Conservation (phyloP, 2,113 vertebrate genomes). For the Rousettus leschenaultii region DNA sequence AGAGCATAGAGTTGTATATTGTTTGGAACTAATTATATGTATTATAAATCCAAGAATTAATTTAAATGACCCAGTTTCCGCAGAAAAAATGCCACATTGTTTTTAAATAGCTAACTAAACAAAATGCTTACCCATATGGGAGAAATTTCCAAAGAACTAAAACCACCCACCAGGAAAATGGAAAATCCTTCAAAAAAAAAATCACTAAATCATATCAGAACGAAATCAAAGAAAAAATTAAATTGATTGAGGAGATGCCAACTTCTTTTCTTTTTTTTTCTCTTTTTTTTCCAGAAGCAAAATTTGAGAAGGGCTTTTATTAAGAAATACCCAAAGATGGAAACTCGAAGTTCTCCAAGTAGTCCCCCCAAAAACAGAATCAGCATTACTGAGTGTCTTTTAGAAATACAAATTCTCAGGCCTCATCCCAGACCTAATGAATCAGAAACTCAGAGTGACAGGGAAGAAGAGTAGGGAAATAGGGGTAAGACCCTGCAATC, state of each 20-base stretch:
- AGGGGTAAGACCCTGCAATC: background rate
- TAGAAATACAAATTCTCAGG: background rate
- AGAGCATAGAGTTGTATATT: slow-evolving; percentile 64
- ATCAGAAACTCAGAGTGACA: background rate
- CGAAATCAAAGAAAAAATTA: slow-evolving; percentile 14
- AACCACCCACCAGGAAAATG: slow-evolving; percentile 46
- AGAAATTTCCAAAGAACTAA: slow-evolving; percentile 38
- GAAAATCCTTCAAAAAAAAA: background rate
- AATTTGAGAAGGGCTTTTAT: background rate
- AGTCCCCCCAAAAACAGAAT: no score
- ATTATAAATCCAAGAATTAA: slow-evolving; percentile 74
- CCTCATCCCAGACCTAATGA: background rate
- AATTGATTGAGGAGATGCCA: background rate
- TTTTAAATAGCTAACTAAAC: slow-evolving; percentile 64
- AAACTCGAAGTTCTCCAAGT: background rate
- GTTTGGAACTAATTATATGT: slow-evolving; percentile 69
- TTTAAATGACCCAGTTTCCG: slow-evolving; percentile 65
- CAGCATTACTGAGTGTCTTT: background rate
- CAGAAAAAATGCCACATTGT: slow-evolving; percentile 32
- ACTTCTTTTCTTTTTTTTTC: background rate
- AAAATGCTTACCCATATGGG: slow-evolving; percentile 56
- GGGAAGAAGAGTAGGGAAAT: no score
- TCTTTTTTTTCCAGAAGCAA: background rate
- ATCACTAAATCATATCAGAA: background rate
- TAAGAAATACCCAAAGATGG: background rate